Base-by-base conservation (phyloP, 2,888 invertebrate genomes). In the Criorhina ranunculi region DNA sequence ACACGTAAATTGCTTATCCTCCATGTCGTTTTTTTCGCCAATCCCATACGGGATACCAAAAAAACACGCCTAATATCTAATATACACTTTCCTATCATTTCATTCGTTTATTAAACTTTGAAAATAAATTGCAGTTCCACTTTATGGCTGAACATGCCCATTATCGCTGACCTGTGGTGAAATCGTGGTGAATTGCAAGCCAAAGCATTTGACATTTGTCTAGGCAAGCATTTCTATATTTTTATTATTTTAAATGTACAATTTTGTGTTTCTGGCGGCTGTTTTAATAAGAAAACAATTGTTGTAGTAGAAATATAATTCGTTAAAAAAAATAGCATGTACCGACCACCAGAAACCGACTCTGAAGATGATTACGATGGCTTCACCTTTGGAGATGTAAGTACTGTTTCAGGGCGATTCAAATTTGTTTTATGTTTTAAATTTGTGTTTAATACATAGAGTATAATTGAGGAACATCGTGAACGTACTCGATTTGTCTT, bases 331-430 rank as follows among this genome's bases (percentile, higher is more conserved):
- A 44, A 29, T n/a, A 44, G 42, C 5, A 85, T 85, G 85, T 91
- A 89, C 57, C 83, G 91, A 29, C 91, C 91, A 29, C 88, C 88
- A 12, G 88, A 89, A 29, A 88, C 89, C 0, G 91, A 91, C 77
- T 91, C 91, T 0, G 91, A 91, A 17, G 90, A 88, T 55, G 87
- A 87, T 81, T 91, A 91, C 62, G 91, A 91, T 44, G 91, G 91
- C 0, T 91, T 91, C 64, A 88, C 78, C 57, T 91, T 91, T 86
- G 88, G 90, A 9, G 90, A 89, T 66, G 86, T 72, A 53, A 83
- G 57, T 62, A n/a, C 51, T 46, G 11, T 53, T 9, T 17, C 4
- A 7, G 0, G 15, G 5, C 2, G 6, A 8, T 19, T 17, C 2
- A 17, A 33, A n/a, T 15, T n/a, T n/a, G n/a, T n/a, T n/a, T n/a